Evolutionary conservation across 2,888 invertebrate species (phyloP).

Genomic region (Tineola bisselliella): DNA sequence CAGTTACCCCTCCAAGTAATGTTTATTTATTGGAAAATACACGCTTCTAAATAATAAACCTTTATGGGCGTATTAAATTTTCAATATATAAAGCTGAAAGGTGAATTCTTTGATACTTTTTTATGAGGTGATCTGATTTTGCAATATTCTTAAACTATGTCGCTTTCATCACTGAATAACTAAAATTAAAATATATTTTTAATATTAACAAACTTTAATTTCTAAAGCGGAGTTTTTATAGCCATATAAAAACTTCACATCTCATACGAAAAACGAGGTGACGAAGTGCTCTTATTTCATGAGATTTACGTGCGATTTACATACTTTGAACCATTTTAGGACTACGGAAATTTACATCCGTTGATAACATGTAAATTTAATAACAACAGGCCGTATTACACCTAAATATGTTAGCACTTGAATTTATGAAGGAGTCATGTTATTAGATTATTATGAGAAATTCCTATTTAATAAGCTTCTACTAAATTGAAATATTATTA

Average conservation of each 20-base stretch:
- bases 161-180: too few relatives aligned
- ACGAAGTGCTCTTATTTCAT: neutral
- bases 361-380: conserved; percentile 6
- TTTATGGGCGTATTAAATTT: neutral
- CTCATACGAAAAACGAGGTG: neutral
- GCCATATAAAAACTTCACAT: neutral
- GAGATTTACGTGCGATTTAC: neutral
- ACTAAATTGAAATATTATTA: neutral
- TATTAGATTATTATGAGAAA: neutral
- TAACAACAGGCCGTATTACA: neutral
- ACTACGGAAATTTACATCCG: conserved; percentile 3
- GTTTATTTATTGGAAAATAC: conserved; percentile 8
- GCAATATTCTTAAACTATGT: too few relatives aligned
- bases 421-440: neutral
- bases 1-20: neutral
- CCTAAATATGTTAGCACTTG: conserved; percentile 3
- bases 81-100: too few relatives aligned
- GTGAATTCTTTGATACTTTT: too few relatives aligned
- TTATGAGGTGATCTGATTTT: too few relatives aligned
- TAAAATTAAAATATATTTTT: neutral
- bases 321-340: neutral
- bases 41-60: neutral
- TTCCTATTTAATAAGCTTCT: neutral
- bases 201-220: neutral
- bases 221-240: neutral